Evolutionary conservation across 2,113 vertebrate species (phyloP).

Genomic region (Symphodus melops): DNA sequence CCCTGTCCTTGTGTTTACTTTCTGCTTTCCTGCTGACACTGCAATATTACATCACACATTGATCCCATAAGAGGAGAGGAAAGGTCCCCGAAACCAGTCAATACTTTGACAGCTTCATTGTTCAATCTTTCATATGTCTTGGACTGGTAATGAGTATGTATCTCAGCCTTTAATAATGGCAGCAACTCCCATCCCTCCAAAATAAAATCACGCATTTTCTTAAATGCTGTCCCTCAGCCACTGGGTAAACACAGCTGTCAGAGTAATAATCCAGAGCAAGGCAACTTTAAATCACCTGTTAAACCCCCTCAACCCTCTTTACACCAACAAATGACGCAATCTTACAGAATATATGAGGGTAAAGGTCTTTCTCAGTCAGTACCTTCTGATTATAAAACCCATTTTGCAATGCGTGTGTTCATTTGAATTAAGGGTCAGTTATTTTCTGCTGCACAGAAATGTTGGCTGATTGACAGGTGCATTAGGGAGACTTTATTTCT

Average conservation of each 20-base stretch:
- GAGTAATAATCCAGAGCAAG: constrained; percentile 34
- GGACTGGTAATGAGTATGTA: neutral
- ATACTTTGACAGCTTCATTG: neutral
- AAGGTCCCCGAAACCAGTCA: neutral
- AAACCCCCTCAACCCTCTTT: neutral
- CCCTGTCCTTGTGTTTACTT: constrained; percentile 50
- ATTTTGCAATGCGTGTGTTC: neutral
- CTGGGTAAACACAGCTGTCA: constrained; percentile 77
- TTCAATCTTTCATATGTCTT: neutral
- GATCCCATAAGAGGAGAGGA: constrained; percentile 32
- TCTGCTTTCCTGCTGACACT: constrained; percentile 51
- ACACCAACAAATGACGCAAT: constrained; percentile 64
- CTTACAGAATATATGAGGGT: constrained; percentile 58
- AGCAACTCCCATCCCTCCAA: neutral
- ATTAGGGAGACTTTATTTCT: constrained; percentile 2
- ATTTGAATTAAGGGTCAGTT: neutral
- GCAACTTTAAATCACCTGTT: constrained; percentile 69
- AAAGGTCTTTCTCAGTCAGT: constrained; percentile 75
- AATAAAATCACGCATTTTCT: constrained; percentile 4
- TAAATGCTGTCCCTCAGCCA: constrained; percentile 38
- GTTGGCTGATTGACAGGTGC: neutral
- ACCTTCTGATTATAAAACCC: constrained; percentile 27
- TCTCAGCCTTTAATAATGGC: neutral
- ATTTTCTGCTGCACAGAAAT: neutral
- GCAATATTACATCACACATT: constrained; percentile 41